phyloP scores from a whole-genome alignment of 2,888 invertebrate species.

The Pollenia griseotomentosa region DNA sequence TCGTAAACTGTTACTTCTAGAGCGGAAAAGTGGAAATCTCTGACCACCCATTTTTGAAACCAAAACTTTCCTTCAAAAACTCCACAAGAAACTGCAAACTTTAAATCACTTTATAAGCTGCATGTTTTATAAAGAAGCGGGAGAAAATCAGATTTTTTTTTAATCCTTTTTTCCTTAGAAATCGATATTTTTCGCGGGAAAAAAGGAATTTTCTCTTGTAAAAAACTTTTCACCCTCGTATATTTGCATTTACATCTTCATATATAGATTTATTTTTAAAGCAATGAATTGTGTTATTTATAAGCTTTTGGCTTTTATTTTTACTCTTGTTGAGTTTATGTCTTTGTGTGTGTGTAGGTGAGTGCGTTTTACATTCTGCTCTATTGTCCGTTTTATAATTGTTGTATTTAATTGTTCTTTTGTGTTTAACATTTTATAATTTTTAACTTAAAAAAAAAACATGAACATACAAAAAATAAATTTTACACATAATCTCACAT shows the following conservation, averaged over 20 bases:
- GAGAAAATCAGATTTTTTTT: too few species aligned
- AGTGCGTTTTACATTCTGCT: slow-evolving; percentile 26
- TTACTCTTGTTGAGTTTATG: not conserved
- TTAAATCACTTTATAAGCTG: too few species aligned
- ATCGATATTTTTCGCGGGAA: too few species aligned
- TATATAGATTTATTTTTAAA: slow-evolving; percentile 49
- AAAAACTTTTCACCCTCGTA: slow-evolving; percentile 2
- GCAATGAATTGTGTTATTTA: slow-evolving; percentile 70
- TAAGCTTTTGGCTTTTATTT: slow-evolving; percentile 64
- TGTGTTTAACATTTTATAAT: slow-evolving; percentile 66
- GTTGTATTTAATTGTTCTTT: slow-evolving; percentile 69
- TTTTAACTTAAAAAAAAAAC: slow-evolving; percentile 38
- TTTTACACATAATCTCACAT: not conserved
- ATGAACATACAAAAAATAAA: not conserved
- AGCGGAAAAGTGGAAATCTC: too few species aligned
- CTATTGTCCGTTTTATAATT: slow-evolving; percentile 51
- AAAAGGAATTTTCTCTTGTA: too few species aligned
- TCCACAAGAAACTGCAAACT: too few species aligned
- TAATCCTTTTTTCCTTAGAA: too few species aligned
- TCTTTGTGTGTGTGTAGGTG: not conserved
- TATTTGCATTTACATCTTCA: slow-evolving; percentile 19
- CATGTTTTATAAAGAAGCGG: too few species aligned
- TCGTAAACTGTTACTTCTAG: too few species aligned
- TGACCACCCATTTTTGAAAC: too few species aligned
- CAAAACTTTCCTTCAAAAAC: too few species aligned